Base-by-base conservation (phyloP, 1,140 invertebrate genomes). In the Oscheius sp. region DNA sequence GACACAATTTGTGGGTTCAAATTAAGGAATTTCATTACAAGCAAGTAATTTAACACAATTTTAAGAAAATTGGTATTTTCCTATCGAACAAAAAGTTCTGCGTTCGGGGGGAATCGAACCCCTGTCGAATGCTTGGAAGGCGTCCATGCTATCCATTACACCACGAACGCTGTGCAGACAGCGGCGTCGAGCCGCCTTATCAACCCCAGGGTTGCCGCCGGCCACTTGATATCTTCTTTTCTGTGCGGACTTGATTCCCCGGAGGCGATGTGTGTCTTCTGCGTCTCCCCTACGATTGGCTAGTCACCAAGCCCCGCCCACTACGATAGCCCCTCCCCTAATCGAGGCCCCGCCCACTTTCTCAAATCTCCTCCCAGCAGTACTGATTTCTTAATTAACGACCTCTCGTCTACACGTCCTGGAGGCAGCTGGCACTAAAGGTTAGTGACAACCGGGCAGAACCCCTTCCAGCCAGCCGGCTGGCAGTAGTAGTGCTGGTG, bases 361-460 rank as follows among this genome's bases (percentile, higher is more conserved):
- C 49, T 55, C 49, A 55, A 55, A 55, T 55, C 49, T 55, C 15
- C 49, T 23, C 15, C 28, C 49, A 15, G 7, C 23, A 15, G 7
- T 55, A 55, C 49, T 55, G 49, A 55, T 55, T 55, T 55, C 49
- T 26, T 55, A 55, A 55, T 55, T 55, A 55, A 55, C 28, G 7
- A 42, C 7, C 49, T 4, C 15, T 4, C 15, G 4, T 55, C 49
- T 23, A 15, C 28, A 7, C 28, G 49, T 55, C 23, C 49, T 26
- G 23, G n/a, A n/a, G n/a, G n/a, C n/a, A n/a, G n/a, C n/a, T n/a
- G n/a, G n/a, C n/a, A n/a, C n/a, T n/a, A n/a, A n/a, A n/a, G n/a
- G n/a, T n/a, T n/a, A n/a, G n/a, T n/a, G n/a, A n/a, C n/a, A n/a
- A n/a, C n/a, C n/a, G n/a, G n/a, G n/a, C n/a, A n/a, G n/a, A n/a